Base-by-base conservation (phyloP, 1,140 invertebrate species). In the Rhopalosiphum padi region DNA sequence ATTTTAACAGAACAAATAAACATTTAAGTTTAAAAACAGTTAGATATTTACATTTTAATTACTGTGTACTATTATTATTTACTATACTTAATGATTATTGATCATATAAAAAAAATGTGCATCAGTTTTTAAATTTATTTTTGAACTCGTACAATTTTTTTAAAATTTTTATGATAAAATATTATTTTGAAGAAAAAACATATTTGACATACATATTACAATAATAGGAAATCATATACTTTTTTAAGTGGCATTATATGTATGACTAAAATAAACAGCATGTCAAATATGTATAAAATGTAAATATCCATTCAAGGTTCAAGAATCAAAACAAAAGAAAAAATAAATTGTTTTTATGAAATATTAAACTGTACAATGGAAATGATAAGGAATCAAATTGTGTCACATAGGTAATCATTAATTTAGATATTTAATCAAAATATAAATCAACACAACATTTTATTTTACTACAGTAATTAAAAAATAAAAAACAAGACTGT, bases 381-480 rank as follows among this genome's bases (percentile, higher is more conserved):
- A 77, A n/a, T n/a, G 30, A 48, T 48, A 87, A 48, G 46, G 6
- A 87, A 48, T 48, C 25, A 48, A 51, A 35, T 22, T 7, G 30
- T n/a, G 15, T 87, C 22, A 18, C 2, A 88, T 23, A 89, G 37
- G 11, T 77, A 77, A 35, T 77, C 5, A 77, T n/a, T 22, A 89
- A 89, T 51, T 88, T 88, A 8, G 9, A 51, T 55, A 87, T 48
- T 48, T 15, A 88, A 88, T 35, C 25, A 90, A 41, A 15, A 41
- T 7, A 90, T 89, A 55, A 60, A 90, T 41, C 30, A 35, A 89
- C 25, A 55, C 37, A 90, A 77, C 15, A 77, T 23, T 53, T 35
- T 60, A 90, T 90, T 60, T 68, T 55, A 43, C 41, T 90, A 90
- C 53, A 90, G 21, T 43, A 90, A 90, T 53, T 90, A 88, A 3